Conservation (phyloP, 2,888 invertebrate genomes). For the Chymomyza amoena region DNA sequence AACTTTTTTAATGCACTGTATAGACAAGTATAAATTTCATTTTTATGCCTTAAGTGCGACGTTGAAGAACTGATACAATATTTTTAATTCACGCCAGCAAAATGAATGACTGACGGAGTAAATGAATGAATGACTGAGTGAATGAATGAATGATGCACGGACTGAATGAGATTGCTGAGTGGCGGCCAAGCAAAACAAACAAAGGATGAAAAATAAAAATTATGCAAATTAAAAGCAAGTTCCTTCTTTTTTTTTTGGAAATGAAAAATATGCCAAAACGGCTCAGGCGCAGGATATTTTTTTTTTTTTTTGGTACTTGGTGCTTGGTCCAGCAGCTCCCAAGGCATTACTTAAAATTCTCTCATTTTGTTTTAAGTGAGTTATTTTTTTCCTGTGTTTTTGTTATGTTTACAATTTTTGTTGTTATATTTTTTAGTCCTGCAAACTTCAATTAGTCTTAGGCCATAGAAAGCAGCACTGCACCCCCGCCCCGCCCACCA, state of each 20-base stretch:
- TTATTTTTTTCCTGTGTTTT: constrained; percentile 2
- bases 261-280: not conserved
- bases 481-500: no score
- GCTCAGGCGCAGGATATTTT: not conserved
- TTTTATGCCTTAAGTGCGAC: constrained; percentile 50
- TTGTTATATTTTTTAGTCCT: not conserved
- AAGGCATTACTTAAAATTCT: constrained; percentile 38
- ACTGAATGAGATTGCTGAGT: constrained; percentile 3
- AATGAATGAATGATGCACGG: constrained; percentile 20
- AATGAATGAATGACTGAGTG: constrained; percentile 42
- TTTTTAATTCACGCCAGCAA: constrained; percentile 46
- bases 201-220: constrained; percentile 48
- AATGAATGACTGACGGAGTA: constrained; percentile 7
- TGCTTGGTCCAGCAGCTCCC: not conserved
- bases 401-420: not conserved
- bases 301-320: not conserved
- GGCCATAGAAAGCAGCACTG: not conserved
- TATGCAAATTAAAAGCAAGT: constrained; percentile 56
- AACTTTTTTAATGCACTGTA: not conserved
- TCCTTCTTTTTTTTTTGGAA: not conserved
- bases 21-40: constrained; percentile 58
- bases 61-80: constrained; percentile 70
- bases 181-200: constrained; percentile 25
- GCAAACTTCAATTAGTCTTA: not conserved
- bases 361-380: constrained; percentile 21